These are phyloP conservation scores for Entomobrya multifasciata DNA, from an alignment of 2,888 invertebrate species.

Conservation along the genomic window DNA sequence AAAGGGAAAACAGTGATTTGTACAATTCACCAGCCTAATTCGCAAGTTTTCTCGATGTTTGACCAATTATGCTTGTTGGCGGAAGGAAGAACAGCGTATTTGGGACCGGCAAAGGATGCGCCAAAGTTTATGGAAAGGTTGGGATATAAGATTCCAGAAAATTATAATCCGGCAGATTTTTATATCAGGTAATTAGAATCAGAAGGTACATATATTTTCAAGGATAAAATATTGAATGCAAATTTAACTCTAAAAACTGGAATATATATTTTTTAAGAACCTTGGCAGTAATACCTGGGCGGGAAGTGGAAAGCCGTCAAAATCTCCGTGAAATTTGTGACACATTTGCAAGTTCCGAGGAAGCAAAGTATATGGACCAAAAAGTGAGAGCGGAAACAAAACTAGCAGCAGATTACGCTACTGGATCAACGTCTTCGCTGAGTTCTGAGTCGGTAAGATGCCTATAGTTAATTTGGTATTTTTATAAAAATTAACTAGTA, in stretches of 20 bases:
- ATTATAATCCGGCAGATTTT: slow-evolving; percentile 83
- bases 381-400: slow-evolving; percentile 83
- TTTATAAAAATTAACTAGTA: background rate
- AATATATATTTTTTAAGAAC: too few relatives aligned
- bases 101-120: slow-evolving; percentile 82
- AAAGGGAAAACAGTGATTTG: slow-evolving; percentile 83
- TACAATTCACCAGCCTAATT: slow-evolving; percentile 84
- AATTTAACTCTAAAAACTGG: too few relatives aligned
- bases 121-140: slow-evolving; percentile 81
- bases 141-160: slow-evolving; percentile 81
- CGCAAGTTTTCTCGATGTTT: slow-evolving; percentile 83
- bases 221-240: too few relatives aligned
- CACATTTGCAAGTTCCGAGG: slow-evolving; percentile 89
- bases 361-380: slow-evolving; percentile 89
- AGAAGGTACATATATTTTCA: too few relatives aligned
- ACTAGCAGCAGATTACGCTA: slow-evolving; percentile 58
- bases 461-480: background rate
- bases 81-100: slow-evolving; percentile 83
- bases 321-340: slow-evolving; percentile 85
- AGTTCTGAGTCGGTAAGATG: slow-evolving; percentile 70
- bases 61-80: slow-evolving; percentile 82
- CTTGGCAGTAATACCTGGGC: slow-evolving; percentile 82
- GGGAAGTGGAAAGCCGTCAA: slow-evolving; percentile 81
- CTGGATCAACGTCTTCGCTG: slow-evolving; percentile 38
- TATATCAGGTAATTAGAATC: slow-evolving; percentile 56